Evolutionary conservation across 2,888 invertebrate species (phyloP).

Genomic region (Gymnoscelis rufifasciata): DNA sequence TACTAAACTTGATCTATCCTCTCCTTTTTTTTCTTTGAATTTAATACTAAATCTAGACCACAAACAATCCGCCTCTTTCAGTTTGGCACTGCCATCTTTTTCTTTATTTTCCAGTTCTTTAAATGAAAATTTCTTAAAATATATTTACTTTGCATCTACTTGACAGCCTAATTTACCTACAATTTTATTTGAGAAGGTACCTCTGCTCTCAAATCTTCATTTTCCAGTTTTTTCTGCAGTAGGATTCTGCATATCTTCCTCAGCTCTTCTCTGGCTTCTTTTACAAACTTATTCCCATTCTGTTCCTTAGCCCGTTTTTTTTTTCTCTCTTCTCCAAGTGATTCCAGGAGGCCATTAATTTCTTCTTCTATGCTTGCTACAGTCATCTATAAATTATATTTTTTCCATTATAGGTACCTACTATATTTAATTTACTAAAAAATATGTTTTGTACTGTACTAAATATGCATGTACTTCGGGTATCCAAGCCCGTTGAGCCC

Average conservation of each 20-base stretch:
- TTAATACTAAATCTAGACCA: too few species aligned
- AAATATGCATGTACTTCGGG: too few species aligned
- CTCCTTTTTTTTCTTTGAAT: too few species aligned
- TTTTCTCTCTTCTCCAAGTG: slow-evolving; percentile 37
- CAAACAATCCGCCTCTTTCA: slow-evolving; percentile 79
- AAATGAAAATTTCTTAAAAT: too few species aligned
- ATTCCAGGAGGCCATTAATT: slow-evolving; percentile 35
- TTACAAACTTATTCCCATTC: slow-evolving; percentile 48
- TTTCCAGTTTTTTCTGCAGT: slow-evolving; percentile 58
- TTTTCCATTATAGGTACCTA: too few species aligned
- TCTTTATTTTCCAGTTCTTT: slow-evolving; percentile 79
- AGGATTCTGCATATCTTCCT: slow-evolving; percentile 54
- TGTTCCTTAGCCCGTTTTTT: slow-evolving; percentile 48
- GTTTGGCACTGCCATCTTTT: slow-evolving; percentile 68
- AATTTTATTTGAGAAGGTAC: too few species aligned
- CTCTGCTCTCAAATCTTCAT: slow-evolving; percentile 59
- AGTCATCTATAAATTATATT: not conserved
- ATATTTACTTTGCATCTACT: too few species aligned
- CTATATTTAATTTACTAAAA: too few species aligned
- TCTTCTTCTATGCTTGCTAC: slow-evolving; percentile 20
- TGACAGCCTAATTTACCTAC: too few species aligned
- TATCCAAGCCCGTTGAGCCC: too few species aligned
- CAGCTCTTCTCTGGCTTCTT: slow-evolving; percentile 58
- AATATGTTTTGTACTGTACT: too few species aligned
- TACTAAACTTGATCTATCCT: too few species aligned